A percentile compares a stretch with the other conserved stretches of the same genome.
phyloP scores from a whole-genome alignment of 2,797 vertebrate genomes.

The Myotis findleyi region DNA sequence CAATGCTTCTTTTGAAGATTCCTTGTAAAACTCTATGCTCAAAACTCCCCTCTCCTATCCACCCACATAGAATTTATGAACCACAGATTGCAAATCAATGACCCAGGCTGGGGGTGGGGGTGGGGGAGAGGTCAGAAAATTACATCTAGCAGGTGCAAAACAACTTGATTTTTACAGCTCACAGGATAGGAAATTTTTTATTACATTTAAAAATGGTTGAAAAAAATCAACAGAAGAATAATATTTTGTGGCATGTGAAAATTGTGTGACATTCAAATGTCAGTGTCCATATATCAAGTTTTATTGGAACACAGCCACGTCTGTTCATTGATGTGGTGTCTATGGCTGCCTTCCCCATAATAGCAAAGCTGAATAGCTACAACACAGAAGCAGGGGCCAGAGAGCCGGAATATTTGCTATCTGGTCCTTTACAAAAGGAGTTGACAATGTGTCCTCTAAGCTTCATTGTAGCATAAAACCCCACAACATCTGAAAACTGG shows the following conservation, averaged over 20 bases:
- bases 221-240: neutral
- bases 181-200: neutral
- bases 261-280: neutral
- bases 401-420: neutral
- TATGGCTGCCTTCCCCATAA: neutral
- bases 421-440: neutral
- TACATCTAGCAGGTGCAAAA: neutral
- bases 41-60: neutral
- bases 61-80: neutral
- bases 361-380: neutral
- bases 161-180: neutral
- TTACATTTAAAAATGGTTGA: neutral
- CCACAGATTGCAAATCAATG: neutral
- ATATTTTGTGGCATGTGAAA: conserved; percentile 18
- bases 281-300: neutral
- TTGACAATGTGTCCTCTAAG: neutral
- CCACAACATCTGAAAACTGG: neutral
- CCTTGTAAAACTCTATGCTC: neutral
- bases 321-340: neutral
- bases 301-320: neutral
- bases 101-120: neutral
- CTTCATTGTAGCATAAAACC: neutral
- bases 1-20: neutral
- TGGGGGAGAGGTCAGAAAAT: neutral
- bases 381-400: neutral